A percentile compares a stretch with the other conserved stretches of the same genome.
Conservation (phyloP, 2,888 invertebrate genomes). For the Synergus itoensis region DNA sequence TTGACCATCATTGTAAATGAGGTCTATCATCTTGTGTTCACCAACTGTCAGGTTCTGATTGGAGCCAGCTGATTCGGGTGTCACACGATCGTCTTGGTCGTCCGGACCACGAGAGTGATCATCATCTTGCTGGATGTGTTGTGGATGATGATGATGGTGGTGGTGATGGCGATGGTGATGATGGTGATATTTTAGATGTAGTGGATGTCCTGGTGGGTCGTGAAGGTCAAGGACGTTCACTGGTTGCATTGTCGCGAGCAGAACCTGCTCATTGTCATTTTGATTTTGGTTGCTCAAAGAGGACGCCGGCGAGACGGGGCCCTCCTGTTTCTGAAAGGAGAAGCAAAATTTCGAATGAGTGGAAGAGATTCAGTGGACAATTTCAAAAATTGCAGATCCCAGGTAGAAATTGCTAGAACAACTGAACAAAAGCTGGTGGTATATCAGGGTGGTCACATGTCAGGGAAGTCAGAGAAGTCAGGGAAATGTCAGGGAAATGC, state of each 20-base stretch:
- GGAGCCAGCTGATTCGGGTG: constrained; percentile 79
- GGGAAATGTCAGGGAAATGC: no score
- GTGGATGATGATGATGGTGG: constrained; percentile 79
- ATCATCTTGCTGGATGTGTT: constrained; percentile 76
- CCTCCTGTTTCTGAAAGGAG: constrained; percentile 70
- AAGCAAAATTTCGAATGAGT: constrained; percentile 17
- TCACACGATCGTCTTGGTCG: constrained; percentile 75
- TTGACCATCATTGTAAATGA: constrained; percentile 91
- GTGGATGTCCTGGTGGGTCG: constrained; percentile 81
- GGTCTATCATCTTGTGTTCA: constrained; percentile 88
- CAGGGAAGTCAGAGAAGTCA: no score
- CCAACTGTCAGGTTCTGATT: constrained; percentile 77
- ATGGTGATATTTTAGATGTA: constrained; percentile 79
- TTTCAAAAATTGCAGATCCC: no score
- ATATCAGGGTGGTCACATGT: no score
- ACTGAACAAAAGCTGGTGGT: no score
- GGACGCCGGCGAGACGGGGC: constrained; percentile 75
- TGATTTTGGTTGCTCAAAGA: constrained; percentile 75
- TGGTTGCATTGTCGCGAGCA: constrained; percentile 93
- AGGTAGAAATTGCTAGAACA: no score
- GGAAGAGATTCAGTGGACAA: neutral
- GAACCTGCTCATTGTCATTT: constrained; percentile 74
- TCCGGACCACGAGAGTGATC: constrained; percentile 76
- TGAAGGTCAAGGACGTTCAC: constrained; percentile 90
- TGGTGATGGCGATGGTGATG: constrained; percentile 82